Percentiles rank a stretch among this genome's conserved stretches.
Conservation (phyloP, 2,113 vertebrate genomes). For the Actenoides hombroni region DNA sequence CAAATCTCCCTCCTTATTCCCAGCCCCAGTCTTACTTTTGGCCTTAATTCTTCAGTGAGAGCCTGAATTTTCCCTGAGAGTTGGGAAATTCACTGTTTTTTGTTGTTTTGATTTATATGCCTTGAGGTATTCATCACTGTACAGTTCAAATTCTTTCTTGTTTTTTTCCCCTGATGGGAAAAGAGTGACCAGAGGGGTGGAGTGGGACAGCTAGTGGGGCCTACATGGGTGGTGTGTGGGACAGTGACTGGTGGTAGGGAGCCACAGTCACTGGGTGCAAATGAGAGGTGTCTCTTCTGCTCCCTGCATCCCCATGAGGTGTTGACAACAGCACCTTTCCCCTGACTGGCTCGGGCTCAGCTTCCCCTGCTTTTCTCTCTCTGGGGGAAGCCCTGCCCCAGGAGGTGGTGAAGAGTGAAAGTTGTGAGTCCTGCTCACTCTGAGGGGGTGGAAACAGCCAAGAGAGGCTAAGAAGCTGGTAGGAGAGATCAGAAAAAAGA, state of each 20-base stretch:
- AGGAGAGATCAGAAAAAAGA: not conserved
- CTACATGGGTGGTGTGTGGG: fast-evolving
- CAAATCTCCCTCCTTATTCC: not conserved
- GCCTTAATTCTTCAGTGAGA: not conserved
- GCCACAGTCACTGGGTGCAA: fast-evolving
- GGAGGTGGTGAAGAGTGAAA: not conserved
- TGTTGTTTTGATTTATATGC: not conserved
- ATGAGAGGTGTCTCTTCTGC: not conserved
- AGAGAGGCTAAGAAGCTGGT: not conserved
- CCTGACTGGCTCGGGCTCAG: fast-evolving
- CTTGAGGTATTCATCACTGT: fast-evolving
- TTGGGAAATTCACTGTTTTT: not conserved
- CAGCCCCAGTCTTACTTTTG: not conserved
- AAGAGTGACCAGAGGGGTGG: no score
- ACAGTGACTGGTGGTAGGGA: fast-evolving
- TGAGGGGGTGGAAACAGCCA: not conserved
- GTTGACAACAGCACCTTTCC: not conserved
- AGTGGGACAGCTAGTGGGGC: fast-evolving
- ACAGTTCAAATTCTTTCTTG: not conserved
- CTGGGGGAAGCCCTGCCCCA: not conserved
- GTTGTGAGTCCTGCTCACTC: not conserved
- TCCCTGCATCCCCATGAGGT: not conserved
- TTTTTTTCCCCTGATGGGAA: not conserved
- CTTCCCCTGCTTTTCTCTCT: not conserved
- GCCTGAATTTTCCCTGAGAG: not conserved